A percentile compares a stretch with the other conserved stretches of the same genome.
These are phyloP conservation scores for Meloidogyne hapla DNA, from an alignment of 1,140 invertebrate species.

Conservation along the genomic window DNA sequence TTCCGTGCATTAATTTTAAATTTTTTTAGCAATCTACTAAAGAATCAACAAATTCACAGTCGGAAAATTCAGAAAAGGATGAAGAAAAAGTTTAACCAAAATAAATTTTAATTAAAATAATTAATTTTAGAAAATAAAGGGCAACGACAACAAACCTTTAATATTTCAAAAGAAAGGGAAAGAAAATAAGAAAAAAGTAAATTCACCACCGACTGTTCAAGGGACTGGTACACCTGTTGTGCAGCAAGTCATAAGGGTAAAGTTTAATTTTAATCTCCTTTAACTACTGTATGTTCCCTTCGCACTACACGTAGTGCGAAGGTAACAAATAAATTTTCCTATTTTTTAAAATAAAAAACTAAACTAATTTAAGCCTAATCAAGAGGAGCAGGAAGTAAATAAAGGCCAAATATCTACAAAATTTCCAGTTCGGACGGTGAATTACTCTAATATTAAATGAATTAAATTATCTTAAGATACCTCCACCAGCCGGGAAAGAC, in stretches of 20 bases:
- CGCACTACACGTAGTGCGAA: background rate
- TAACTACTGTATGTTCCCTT: background rate
- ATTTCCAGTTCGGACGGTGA: background rate
- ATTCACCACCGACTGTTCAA: background rate
- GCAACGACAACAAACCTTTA: background rate
- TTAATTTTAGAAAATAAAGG: background rate
- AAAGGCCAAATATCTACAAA: constrained; percentile 7
- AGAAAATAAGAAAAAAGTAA: constrained; percentile 1
- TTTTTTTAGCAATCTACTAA: background rate
- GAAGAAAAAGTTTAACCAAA: background rate
- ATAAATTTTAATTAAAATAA: background rate
- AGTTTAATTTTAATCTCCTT: background rate
- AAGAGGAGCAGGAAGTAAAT: background rate
- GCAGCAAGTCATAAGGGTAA: background rate
- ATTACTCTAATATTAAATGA: background rate
- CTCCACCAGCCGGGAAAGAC: constrained; percentile 42
- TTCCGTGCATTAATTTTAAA: too few relatives aligned
- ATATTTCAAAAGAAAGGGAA: background rate
- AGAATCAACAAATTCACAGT: background rate
- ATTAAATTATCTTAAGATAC: constrained; percentile 21
- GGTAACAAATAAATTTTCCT: background rate
- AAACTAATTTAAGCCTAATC: background rate
- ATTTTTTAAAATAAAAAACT: too few relatives aligned
- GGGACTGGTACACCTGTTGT: background rate
- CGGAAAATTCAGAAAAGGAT: background rate